Conservation (phyloP, 2,888 invertebrate species). For the Conops quadrifasciatus region DNA sequence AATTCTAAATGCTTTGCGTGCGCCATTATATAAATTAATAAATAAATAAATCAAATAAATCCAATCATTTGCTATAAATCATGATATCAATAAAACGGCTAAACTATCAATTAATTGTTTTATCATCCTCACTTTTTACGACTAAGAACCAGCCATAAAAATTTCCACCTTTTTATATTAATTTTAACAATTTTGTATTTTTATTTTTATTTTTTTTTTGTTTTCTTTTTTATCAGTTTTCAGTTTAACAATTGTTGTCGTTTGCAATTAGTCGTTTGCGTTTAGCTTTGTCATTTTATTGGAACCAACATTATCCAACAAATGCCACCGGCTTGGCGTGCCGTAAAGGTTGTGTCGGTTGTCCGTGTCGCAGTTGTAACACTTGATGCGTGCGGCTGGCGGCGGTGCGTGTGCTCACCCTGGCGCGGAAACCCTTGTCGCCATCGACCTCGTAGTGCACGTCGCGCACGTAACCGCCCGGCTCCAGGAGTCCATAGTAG, state of each 20-base stretch:
- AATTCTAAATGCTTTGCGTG: no score
- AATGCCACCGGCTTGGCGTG: conserved; percentile 55
- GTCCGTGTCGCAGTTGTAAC: conserved; percentile 49
- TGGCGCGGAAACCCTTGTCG: conserved; percentile 54
- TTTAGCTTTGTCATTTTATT: neutral
- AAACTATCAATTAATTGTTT: no score
- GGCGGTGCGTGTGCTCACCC: conserved; percentile 56
- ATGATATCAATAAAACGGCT: no score
- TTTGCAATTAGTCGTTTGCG: no score
- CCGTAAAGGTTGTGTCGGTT: conserved; percentile 50
- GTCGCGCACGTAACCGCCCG: conserved; percentile 57
- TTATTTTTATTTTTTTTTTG: neutral
- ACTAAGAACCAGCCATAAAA: no score
- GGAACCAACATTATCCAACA: conserved; percentile 41
- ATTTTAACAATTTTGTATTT: neutral
- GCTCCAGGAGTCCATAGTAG: conserved; percentile 58
- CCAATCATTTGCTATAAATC: no score
- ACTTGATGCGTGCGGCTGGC: conserved; percentile 56
- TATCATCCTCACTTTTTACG: no score
- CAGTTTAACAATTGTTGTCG: no score
- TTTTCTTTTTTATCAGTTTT: no score
- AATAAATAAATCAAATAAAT: no score
- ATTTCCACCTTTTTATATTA: no score
- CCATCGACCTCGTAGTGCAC: conserved; percentile 59
- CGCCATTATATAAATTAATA: no score